A percentile compares a stretch with the other conserved stretches of the same genome.
phyloP scores from a whole-genome alignment of 2,797 vertebrate genomes.

The Brachyrhaphis roseni region DNA sequence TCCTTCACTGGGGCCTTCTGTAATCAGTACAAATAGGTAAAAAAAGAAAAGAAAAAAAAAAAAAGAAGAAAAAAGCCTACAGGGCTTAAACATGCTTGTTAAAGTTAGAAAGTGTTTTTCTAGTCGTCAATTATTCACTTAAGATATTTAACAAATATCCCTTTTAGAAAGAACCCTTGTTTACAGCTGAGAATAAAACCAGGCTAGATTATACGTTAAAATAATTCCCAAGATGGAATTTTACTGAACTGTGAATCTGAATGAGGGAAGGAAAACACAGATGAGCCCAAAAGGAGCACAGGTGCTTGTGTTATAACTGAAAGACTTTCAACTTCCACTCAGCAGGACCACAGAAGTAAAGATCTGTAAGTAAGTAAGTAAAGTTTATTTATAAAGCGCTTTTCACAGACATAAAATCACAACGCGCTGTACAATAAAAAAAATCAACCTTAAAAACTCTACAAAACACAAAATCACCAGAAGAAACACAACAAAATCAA shows the following conservation, averaged over 20 bases:
- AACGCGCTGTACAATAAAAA: too few relatives aligned
- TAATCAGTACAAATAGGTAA: slow-evolving; percentile 46
- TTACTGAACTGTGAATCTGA: not conserved
- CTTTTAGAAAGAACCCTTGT: not conserved
- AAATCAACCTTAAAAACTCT: too few relatives aligned
- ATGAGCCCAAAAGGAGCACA: not conserved
- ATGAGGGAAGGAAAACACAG: not conserved
- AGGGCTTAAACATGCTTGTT: slow-evolving; percentile 32
- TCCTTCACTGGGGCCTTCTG: slow-evolving; percentile 49
- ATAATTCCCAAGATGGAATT: not conserved
- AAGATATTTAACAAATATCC: not conserved
- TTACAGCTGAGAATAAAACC: not conserved
- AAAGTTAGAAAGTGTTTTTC: slow-evolving; percentile 20
- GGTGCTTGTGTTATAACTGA: not conserved
- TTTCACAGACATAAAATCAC: too few relatives aligned
- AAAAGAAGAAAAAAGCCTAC: not conserved
- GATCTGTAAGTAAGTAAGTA: too few relatives aligned
- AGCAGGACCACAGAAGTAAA: not conserved
- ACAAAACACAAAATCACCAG: too few relatives aligned
- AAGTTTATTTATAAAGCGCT: too few relatives aligned
- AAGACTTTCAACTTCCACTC: not conserved
- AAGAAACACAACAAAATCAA: too few relatives aligned
- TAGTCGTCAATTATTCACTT: not conserved
- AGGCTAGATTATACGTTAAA: not conserved
- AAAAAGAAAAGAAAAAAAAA: slow-evolving; percentile 19